Evolutionary conservation across 2,113 vertebrate genomes (phyloP), one percentile per base, ranked within the genome.

Genomic region (Macquaria australasica): DNA sequence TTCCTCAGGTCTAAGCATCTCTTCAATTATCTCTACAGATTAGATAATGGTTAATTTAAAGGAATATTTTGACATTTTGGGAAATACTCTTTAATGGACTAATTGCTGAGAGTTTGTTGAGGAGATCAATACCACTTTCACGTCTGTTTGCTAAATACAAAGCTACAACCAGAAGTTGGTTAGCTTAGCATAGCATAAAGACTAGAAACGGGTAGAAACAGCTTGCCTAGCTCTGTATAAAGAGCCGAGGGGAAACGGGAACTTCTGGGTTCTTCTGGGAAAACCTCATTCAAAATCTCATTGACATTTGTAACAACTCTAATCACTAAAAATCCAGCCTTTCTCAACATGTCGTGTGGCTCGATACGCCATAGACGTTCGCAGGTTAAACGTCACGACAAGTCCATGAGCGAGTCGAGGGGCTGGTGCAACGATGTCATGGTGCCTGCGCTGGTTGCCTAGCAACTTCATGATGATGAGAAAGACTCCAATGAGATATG

Each of bases 121-220:
- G 18, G 23, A 39, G 9, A 51, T 28, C 3, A 5, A 58, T 18
- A 50, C 23, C 8, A 63, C 34, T 45, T 63, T 53, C 41, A 20
- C n/a, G 25, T 68, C 41, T 58, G n/a, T 31, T 82, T 25, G 55
- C 12, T 51, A 48, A 50, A 67, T 51, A 58, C 9, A 28, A 58
- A 39, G 34, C 48, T 8, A 43, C 21, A 48, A 8, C 34, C 34
- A 63, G 56, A 2, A 41, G 20, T 2, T 31, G 28, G 28, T 31
- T 31, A 31, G 28, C 69, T 69, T 55, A 72, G 43, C 18, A 21
- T 80, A 60, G 64, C n/a, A 37, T 83, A 51, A 63, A 56, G 43
- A 72, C 50, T 21, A 31, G 23, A 78, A 56, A 62, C 14, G 6
- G 3, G 15, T n/a, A 1, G 5, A 45, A 50, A 67, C 12, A 53